Evolutionary conservation across 2,113 vertebrate species (phyloP), one percentile per base, ranked within the genome.

Genomic region (Maccullochella peelii): DNA sequence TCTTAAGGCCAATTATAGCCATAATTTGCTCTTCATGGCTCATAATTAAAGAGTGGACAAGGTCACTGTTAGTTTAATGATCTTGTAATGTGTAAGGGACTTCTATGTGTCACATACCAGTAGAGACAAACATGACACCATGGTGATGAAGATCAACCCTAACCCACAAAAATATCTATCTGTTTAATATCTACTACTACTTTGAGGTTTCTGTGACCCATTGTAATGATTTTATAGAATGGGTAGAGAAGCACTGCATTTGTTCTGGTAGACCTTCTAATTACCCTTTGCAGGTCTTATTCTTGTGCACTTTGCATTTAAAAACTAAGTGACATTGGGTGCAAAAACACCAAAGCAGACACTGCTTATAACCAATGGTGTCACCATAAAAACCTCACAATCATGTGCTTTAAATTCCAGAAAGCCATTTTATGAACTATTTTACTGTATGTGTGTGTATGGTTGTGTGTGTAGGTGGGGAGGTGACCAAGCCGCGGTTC

Each of bases 401-500:
- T 2, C 4, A 2, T 63, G 8, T 42, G 8, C 44, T 66, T 21
- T 40, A 50, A n/a, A 38, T 18, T 59, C 10, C 42, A 50, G 8
- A 12, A 52, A 55, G n/a, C 3, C 1, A 44, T 62, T 44, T 57
- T 2, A 25, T 49, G 6, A 61, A 27, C 30, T 47, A 0, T 63
- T 80, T 68, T n/a, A 14, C 15, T 77, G 3, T 65, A 16, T 75
- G 15, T 65, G 8, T 75, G 58, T 85, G 9, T 79, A 2, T 84
- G 57, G 8, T 38, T 88, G 61, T 82, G 72, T 83, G 50, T 94
- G 25, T 79, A 99, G 98, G 98, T 85, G 98, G 98, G 0, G 98
- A 99, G 93, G 96, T 99, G 77, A 94, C 96, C 69, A 99, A 99
- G 88, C 96, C 98, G 0, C 95, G 96, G 47, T 99, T 99, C 93